phyloP scores from a whole-genome alignment of 2,113 vertebrate species.

The Psilopsiagon aurifrons region DNA sequence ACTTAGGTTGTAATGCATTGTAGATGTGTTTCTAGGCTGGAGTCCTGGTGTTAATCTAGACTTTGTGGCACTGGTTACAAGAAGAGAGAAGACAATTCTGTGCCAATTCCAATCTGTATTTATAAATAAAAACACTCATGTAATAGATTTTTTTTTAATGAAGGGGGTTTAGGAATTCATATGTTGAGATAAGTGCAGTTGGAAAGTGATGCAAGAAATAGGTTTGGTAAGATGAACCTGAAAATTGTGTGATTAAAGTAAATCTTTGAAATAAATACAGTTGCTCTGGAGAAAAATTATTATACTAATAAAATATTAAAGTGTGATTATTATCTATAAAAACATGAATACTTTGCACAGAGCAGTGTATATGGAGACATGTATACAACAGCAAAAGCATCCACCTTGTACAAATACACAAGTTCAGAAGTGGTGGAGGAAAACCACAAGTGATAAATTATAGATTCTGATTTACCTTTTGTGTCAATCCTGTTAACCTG shows the following conservation, averaged over 20 bases:
- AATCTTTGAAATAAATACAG: neutral
- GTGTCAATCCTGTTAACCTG: neutral
- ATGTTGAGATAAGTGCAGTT: neutral
- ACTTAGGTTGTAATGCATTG: neutral
- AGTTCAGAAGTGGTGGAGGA: neutral
- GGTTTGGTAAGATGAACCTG: neutral
- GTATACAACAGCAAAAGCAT: neutral
- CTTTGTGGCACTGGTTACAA: neutral
- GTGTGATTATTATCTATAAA: neutral
- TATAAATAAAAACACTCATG: neutral
- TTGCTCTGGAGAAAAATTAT: neutral
- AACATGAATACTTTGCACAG: neutral
- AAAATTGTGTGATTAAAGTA: neutral
- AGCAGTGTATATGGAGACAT: neutral
- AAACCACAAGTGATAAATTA: fast-evolving
- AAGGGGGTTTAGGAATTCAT: neutral
- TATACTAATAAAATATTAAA: neutral
- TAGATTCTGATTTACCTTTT: neutral
- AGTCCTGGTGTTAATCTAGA: neutral
- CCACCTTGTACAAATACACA: neutral
- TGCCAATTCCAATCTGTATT: neutral
- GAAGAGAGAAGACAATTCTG: neutral
- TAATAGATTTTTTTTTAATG: neutral
- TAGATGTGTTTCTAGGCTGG: neutral
- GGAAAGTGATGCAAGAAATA: neutral